A percentile compares a stretch with the other conserved stretches of the same genome.
phyloP scores from a whole-genome alignment of 2,888 invertebrate species.

The Clistopyga incitator region DNA sequence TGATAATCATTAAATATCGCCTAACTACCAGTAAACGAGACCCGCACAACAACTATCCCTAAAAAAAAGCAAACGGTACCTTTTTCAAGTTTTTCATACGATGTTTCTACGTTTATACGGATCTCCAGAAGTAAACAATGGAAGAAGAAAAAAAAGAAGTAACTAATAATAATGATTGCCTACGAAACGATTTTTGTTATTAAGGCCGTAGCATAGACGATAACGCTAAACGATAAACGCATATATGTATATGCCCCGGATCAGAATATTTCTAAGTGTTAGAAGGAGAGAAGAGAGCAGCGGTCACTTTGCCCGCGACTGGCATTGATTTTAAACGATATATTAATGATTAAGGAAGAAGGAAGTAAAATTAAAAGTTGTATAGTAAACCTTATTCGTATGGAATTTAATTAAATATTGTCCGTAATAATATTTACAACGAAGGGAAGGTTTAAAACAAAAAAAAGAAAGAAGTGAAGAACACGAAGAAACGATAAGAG shows the following conservation, averaged over 20 bases:
- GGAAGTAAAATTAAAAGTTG: constrained; percentile 81
- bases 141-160: constrained; percentile 57
- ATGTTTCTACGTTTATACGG: constrained; percentile 83
- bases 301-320: constrained; percentile 77
- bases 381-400: constrained; percentile 82
- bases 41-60: constrained; percentile 76
- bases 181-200: constrained; percentile 79
- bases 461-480: constrained; percentile 24
- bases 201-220: constrained; percentile 81
- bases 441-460: constrained; percentile 74
- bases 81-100: constrained; percentile 82
- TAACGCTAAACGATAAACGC: constrained; percentile 71
- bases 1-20: constrained; percentile 82
- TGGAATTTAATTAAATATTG: constrained; percentile 80
- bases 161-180: constrained; percentile 73
- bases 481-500: constrained; percentile 43
- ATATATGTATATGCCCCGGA: constrained; percentile 77
- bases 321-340: constrained; percentile 82
- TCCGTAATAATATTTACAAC: constrained; percentile 83
- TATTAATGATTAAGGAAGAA: constrained; percentile 77
- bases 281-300: constrained; percentile 67
- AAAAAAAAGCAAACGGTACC: constrained; percentile 74
- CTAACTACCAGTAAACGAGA: constrained; percentile 79
- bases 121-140: constrained; percentile 78
- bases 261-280: constrained; percentile 80